phyloP scores from a whole-genome alignment of 2,888 invertebrate species.

The Melieria crassipennis region DNA sequence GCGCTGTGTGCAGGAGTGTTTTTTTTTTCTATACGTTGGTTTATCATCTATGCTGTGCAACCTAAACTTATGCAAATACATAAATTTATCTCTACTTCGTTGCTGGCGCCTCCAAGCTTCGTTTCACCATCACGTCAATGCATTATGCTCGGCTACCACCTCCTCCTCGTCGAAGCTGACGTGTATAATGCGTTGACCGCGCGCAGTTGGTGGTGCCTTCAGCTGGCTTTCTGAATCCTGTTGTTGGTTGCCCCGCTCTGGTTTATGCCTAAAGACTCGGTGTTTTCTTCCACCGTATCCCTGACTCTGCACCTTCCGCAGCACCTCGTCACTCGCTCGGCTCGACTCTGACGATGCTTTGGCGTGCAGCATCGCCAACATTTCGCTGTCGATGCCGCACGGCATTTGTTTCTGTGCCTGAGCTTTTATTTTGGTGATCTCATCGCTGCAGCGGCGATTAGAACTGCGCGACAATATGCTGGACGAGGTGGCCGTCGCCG shows the following conservation, averaged over 20 bases:
- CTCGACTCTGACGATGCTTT: slow-evolving; percentile 21
- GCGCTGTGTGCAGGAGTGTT: no score
- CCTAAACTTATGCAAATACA: no score
- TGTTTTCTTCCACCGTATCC: background rate
- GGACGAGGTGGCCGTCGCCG: slow-evolving; percentile 65
- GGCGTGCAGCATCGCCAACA: slow-evolving; percentile 56
- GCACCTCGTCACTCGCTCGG: background rate
- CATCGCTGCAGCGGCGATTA: slow-evolving; percentile 68
- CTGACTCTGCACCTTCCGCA: background rate
- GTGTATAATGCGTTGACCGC: slow-evolving; percentile 47
- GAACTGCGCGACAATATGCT: slow-evolving; percentile 72
- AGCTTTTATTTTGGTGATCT: slow-evolving; percentile 35
- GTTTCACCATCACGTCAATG: slow-evolving; percentile 26
- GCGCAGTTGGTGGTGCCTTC: background rate
- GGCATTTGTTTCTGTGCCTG: slow-evolving; percentile 55
- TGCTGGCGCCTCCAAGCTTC: no score
- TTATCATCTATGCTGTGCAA: no score
- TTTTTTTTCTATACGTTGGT: no score
- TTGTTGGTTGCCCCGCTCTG: background rate
- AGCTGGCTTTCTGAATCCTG: background rate
- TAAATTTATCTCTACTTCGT: no score
- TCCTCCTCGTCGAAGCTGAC: slow-evolving; percentile 60
- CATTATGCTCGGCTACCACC: slow-evolving; percentile 33
- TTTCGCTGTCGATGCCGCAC: slow-evolving; percentile 53
- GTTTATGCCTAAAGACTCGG: background rate